A percentile compares a stretch with the other conserved stretches of the same genome.
Conservation (phyloP, 2,797 vertebrate species). For the Acanthurus lineatus region DNA sequence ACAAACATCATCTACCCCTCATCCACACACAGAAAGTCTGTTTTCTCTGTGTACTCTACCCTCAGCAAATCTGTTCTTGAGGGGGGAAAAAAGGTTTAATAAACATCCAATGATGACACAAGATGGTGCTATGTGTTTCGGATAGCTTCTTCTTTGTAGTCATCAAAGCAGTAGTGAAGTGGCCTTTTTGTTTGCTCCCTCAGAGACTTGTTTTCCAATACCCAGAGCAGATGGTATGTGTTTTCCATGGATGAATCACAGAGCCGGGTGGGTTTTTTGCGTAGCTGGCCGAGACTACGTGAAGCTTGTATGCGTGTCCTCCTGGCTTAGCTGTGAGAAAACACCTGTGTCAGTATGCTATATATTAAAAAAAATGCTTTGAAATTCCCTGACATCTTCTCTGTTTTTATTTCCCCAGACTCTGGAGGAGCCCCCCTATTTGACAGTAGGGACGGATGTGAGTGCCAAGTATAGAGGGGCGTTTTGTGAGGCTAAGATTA, state of each 20-base stretch:
- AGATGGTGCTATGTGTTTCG: slow-evolving; percentile 66
- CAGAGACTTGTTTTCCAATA: slow-evolving; percentile 75
- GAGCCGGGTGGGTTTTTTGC: slow-evolving; percentile 63
- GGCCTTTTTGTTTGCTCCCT: slow-evolving; percentile 75
- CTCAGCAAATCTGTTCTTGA: slow-evolving; percentile 54
- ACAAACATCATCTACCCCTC: slow-evolving; percentile 40
- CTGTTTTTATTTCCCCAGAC: slow-evolving; percentile 71
- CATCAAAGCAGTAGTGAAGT: slow-evolving; percentile 74
- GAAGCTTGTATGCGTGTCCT: slow-evolving; percentile 41
- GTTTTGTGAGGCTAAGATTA: slow-evolving; percentile 91
- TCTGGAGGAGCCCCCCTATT: slow-evolving; percentile 89
- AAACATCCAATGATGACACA: slow-evolving; percentile 69
- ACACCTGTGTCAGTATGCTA: slow-evolving; percentile 44
- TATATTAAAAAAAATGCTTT: slow-evolving; percentile 27
- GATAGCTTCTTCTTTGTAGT: slow-evolving; percentile 60
- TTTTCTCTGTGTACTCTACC: slow-evolving; percentile 43
- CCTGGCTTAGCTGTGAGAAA: slow-evolving; percentile 36
- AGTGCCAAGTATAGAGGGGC: slow-evolving; percentile 90
- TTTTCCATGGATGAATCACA: slow-evolving; percentile 76
- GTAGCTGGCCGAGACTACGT: slow-evolving; percentile 43
- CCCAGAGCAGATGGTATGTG: slow-evolving; percentile 80
- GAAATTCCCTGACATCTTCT: slow-evolving; percentile 27
- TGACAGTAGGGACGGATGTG: slow-evolving; percentile 89
- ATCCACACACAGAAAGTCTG: slow-evolving; percentile 46
- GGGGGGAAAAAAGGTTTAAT: slow-evolving; percentile 37